These are phyloP conservation scores for Leptinotarsa rubiginosa DNA, from an alignment of 2,888 invertebrate genomes.

Conservation along the genomic window DNA sequence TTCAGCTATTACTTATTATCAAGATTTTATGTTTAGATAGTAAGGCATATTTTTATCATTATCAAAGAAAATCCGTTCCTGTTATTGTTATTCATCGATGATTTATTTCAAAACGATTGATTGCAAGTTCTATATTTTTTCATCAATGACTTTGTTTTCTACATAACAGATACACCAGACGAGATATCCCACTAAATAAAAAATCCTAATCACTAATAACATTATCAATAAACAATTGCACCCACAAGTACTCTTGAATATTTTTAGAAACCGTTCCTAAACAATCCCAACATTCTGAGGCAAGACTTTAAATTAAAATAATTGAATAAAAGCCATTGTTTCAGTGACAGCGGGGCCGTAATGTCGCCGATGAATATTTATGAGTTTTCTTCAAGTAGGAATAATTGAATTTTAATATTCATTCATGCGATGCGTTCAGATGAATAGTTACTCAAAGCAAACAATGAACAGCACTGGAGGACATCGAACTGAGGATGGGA, in stretches of 20 bases:
- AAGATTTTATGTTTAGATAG: too few relatives aligned
- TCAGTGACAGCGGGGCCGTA: slow-evolving; percentile 10
- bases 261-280: not conserved
- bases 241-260: not conserved
- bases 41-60: too few relatives aligned
- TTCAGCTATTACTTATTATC: too few relatives aligned
- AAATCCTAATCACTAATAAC: too few relatives aligned
- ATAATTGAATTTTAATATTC: slow-evolving; percentile 27
- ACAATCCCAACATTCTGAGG: not conserved
- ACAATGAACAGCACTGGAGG: slow-evolving; percentile 10
- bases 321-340: slow-evolving; percentile 26
- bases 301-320: slow-evolving; percentile 24
- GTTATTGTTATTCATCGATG: too few relatives aligned
- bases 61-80: too few relatives aligned
- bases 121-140: too few relatives aligned
- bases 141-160: too few relatives aligned
- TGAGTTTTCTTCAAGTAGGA: slow-evolving; percentile 12
- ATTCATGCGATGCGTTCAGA: slow-evolving; percentile 6
- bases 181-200: too few relatives aligned
- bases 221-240: not conserved
- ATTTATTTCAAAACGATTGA: too few relatives aligned
- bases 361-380: slow-evolving; percentile 24
- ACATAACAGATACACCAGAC: too few relatives aligned
- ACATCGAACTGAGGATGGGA: slow-evolving; percentile 7
- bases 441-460: slow-evolving; percentile 16